Percentiles rank a stretch among this genome's conserved stretches.
These are phyloP conservation scores for Anarhynchus alexandrinus DNA, from an alignment of 2,113 vertebrate genomes.

Conservation along the genomic window DNA sequence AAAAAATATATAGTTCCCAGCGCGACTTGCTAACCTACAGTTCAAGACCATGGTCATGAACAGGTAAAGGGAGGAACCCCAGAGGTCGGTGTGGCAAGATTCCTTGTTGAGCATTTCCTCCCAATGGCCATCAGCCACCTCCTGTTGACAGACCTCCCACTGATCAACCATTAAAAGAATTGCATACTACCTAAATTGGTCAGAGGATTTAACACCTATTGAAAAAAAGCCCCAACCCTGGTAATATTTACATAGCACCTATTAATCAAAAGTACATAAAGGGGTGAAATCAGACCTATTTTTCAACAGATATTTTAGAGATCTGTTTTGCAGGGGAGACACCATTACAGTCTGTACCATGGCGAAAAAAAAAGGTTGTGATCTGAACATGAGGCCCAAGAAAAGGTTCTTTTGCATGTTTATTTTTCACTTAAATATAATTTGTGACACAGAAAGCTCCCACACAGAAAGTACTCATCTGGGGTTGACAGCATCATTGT, in stretches of 20 bases:
- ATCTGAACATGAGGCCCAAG: background rate
- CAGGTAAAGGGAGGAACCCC: background rate
- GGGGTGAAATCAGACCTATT: conserved; percentile 16
- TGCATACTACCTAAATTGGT: background rate
- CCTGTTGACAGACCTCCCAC: background rate
- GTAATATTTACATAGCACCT: background rate
- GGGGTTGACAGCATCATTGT: background rate
- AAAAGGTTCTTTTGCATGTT: background rate
- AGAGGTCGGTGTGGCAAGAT: background rate
- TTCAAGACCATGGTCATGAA: background rate
- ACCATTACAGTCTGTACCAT: background rate
- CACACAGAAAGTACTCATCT: background rate
- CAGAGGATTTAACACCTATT: background rate
- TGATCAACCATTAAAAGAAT: background rate
- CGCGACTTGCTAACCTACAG: background rate
- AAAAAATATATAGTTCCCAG: background rate
- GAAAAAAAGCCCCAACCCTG: background rate
- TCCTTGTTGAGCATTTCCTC: background rate
- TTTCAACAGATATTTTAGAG: conserved; percentile 39
- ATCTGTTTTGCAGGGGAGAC: background rate
- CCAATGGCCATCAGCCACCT: background rate
- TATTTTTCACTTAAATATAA: background rate
- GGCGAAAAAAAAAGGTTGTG: background rate
- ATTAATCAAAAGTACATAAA: background rate
- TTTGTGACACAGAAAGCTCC: background rate